Conservation (phyloP, 1,140 invertebrate species). For the Heterodera schachtii region DNA sequence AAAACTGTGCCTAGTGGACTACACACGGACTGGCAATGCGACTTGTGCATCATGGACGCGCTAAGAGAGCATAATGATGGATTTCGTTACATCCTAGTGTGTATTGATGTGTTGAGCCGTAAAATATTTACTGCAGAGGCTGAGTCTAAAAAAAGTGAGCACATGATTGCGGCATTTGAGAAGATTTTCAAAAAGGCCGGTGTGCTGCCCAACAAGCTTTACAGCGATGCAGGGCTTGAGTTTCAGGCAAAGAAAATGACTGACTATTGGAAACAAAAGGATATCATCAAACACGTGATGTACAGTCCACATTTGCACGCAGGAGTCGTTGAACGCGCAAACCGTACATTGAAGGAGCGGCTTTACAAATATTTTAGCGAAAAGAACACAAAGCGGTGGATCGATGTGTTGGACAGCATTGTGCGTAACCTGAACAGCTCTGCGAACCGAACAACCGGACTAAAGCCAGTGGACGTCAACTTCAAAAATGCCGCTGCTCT, state of each 20-base stretch:
- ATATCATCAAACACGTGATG: not conserved
- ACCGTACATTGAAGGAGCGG: not conserved
- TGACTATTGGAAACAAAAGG: not conserved
- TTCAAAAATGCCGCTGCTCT: not conserved
- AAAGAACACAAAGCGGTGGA: not conserved
- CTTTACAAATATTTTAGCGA: not conserved
- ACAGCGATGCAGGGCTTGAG: conserved; percentile 6
- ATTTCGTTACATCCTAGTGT: conserved; percentile 32
- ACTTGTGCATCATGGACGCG: conserved; percentile 32
- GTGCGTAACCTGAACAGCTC: not conserved
- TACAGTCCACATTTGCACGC: not conserved
- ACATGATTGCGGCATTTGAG: conserved; percentile 28
- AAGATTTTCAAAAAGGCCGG: not conserved
- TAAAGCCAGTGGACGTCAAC: not conserved
- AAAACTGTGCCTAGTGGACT: conserved; percentile 26
- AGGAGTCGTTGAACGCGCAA: not conserved
- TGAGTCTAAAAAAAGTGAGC: conserved; percentile 25
- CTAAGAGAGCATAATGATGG: conserved; percentile 28
- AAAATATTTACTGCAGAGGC: conserved; percentile 33
- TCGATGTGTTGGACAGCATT: not conserved
- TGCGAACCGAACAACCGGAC: not conserved
- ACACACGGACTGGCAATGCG: conserved; percentile 44
- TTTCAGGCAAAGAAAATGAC: not conserved
- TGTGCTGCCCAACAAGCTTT: not conserved
- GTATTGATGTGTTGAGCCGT: conserved; percentile 39